A percentile compares a stretch with the other conserved stretches of the same genome.
phyloP scores from a whole-genome alignment of 1,140 invertebrate genomes.

The Drosophila nigrodunni region DNA sequence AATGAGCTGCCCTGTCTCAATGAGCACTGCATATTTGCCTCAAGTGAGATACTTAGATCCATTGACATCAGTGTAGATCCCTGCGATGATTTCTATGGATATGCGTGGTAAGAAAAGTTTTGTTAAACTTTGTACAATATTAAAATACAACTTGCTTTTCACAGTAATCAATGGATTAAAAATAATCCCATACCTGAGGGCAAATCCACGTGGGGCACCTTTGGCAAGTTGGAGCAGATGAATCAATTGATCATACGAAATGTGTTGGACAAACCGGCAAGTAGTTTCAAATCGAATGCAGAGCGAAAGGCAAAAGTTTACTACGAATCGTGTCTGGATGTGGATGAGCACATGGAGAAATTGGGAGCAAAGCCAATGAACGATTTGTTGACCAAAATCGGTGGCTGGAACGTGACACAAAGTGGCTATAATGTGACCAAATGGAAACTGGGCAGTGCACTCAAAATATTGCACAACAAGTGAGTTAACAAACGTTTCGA shows the following conservation, averaged over 20 bases:
- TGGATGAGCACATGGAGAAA: constrained; percentile 95
- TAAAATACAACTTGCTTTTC: background rate
- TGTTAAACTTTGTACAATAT: too few relatives aligned
- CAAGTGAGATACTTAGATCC: constrained; percentile 93
- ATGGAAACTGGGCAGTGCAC: constrained; percentile 91
- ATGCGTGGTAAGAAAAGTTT: constrained; percentile 88
- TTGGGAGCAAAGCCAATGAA: constrained; percentile 92
- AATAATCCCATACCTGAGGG: constrained; percentile 96
- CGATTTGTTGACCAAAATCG: constrained; percentile 89
- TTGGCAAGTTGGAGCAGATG: constrained; percentile 95
- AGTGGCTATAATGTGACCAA: constrained; percentile 87
- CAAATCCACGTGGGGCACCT: constrained; percentile 98
- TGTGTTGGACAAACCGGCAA: constrained; percentile 89
- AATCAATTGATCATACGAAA: constrained; percentile 97
- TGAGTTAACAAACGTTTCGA: constrained; percentile 3
- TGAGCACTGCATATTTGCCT: constrained; percentile 93
- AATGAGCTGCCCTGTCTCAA: constrained; percentile 88
- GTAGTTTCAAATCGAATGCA: constrained; percentile 89
- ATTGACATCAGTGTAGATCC: constrained; percentile 93
- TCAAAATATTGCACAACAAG: constrained; percentile 93
- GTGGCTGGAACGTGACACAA: constrained; percentile 90
- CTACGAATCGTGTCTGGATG: constrained; percentile 97
- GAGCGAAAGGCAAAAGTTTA: constrained; percentile 96
- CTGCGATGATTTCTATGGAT: constrained; percentile 98
- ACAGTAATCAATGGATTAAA: constrained; percentile 93